Percentiles rank a stretch among this genome's conserved stretches.
These are phyloP conservation scores for Carassius carassius DNA, from an alignment of 2,113 vertebrate species.

Conservation along the genomic window DNA sequence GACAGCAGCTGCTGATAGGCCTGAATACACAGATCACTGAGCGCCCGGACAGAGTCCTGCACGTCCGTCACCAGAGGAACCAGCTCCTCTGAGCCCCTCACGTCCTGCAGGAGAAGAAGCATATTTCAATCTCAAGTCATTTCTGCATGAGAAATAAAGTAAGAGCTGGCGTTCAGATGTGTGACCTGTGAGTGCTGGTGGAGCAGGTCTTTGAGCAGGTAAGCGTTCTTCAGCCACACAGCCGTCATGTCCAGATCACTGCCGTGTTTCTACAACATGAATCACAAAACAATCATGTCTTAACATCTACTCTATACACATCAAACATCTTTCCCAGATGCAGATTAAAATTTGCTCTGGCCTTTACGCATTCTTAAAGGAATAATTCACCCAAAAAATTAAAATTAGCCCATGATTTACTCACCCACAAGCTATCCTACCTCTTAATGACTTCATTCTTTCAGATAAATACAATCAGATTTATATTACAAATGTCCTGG, in stretches of 20 bases:
- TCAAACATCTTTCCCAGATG: not conserved
- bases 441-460: no score
- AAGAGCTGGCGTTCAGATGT: not conserved
- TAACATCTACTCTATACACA: not conserved
- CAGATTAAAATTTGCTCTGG: not conserved
- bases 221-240: slow-evolving; percentile 78
- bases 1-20: slow-evolving; percentile 81
- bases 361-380: no score
- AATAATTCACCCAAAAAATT: no score
- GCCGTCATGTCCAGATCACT: slow-evolving; percentile 67
- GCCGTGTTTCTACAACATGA: slow-evolving; percentile 70
- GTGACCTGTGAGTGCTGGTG: slow-evolving; percentile 72
- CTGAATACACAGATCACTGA: slow-evolving; percentile 76
- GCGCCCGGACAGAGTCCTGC: slow-evolving; percentile 60
- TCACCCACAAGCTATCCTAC: no score
- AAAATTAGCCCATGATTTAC: no score
- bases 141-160: not conserved
- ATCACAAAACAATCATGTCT: not conserved
- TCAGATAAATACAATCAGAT: no score
- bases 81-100: slow-evolving; percentile 55
- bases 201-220: slow-evolving; percentile 75
- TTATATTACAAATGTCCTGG: not conserved
- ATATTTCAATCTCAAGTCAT: not conserved
- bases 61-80: slow-evolving; percentile 62
- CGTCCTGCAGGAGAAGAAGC: not conserved